phyloP scores from a whole-genome alignment of 1,140 invertebrate species.

The Thaumetopoea pityocampa region DNA sequence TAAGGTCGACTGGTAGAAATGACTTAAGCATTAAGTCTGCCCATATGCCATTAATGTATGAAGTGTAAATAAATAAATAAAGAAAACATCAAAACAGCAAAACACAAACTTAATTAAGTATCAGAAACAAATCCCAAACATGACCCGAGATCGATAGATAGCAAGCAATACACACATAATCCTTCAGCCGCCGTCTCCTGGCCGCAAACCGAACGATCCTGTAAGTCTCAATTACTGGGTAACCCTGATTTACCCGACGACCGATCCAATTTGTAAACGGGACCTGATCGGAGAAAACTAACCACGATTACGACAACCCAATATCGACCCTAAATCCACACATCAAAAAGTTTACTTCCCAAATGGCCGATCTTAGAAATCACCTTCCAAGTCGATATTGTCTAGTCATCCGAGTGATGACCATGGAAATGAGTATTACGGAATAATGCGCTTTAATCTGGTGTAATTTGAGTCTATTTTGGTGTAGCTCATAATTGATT shows the following conservation, averaged over 20 bases:
- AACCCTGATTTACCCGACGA: slow-evolving; percentile 66
- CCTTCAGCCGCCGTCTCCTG: slow-evolving; percentile 57
- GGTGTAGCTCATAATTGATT: slow-evolving; percentile 4
- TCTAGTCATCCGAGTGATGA: slow-evolving; percentile 73
- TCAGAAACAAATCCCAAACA: slow-evolving; percentile 35
- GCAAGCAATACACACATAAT: slow-evolving; percentile 47
- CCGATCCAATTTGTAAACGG: slow-evolving; percentile 71
- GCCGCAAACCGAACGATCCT: slow-evolving; percentile 63
- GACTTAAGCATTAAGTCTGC: no score
- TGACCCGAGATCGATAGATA: slow-evolving; percentile 58
- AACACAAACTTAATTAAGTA: slow-evolving; percentile 1
- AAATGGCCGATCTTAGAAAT: slow-evolving; percentile 1
- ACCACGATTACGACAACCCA: slow-evolving; percentile 17
- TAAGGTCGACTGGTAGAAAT: no score
- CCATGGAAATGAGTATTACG: slow-evolving; percentile 33
- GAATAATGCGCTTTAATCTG: slow-evolving; percentile 31
- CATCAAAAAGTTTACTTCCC: slow-evolving; percentile 16
- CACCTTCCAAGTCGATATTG: slow-evolving; percentile 66
- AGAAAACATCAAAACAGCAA: not conserved
- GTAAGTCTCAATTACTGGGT: slow-evolving; percentile 72
- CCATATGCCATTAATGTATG: no score
- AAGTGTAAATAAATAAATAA: not conserved
- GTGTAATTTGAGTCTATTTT: slow-evolving; percentile 28
- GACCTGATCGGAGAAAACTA: slow-evolving; percentile 63
- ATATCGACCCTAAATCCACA: slow-evolving; percentile 21